Conservation (phyloP, 2,888 invertebrate genomes). For the Tiliacea citrago region DNA sequence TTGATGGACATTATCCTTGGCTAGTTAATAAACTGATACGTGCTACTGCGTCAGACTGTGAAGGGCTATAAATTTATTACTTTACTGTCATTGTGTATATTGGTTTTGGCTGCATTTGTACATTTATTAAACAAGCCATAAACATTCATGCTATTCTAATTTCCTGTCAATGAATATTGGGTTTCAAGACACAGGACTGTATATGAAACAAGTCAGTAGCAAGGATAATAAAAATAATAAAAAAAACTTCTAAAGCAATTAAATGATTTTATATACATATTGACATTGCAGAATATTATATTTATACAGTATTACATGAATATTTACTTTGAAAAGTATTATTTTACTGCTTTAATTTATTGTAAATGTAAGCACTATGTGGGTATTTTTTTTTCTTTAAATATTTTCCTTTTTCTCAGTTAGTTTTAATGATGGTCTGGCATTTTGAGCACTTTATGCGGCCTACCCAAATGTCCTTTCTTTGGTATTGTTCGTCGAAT, state of each 20-base stretch:
- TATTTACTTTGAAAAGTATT: too few relatives aligned
- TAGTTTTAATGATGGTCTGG: too few relatives aligned
- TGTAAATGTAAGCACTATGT: too few relatives aligned
- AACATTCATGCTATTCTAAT: neutral
- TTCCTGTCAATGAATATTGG: neutral
- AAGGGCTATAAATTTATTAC: conserved; percentile 13
- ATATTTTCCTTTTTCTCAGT: too few relatives aligned
- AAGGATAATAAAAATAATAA: neutral
- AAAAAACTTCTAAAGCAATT: conserved; percentile 18
- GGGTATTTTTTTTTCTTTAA: too few relatives aligned
- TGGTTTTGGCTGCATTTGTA: conserved; percentile 21
- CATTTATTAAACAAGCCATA: conserved; percentile 16
- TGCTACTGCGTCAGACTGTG: neutral
- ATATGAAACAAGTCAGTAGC: neutral
- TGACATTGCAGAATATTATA: too few relatives aligned
- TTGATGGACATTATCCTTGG: neutral
- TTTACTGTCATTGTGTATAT: conserved; percentile 1
- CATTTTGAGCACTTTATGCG: too few relatives aligned
- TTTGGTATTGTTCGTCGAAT: too few relatives aligned
- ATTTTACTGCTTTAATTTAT: too few relatives aligned
- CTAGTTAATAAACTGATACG: neutral
- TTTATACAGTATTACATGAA: too few relatives aligned
- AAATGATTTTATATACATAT: too few relatives aligned
- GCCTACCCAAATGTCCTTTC: too few relatives aligned
- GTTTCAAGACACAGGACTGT: neutral